phyloP scores from a whole-genome alignment of 2,888 invertebrate species.

The Candidula unifasciata region DNA sequence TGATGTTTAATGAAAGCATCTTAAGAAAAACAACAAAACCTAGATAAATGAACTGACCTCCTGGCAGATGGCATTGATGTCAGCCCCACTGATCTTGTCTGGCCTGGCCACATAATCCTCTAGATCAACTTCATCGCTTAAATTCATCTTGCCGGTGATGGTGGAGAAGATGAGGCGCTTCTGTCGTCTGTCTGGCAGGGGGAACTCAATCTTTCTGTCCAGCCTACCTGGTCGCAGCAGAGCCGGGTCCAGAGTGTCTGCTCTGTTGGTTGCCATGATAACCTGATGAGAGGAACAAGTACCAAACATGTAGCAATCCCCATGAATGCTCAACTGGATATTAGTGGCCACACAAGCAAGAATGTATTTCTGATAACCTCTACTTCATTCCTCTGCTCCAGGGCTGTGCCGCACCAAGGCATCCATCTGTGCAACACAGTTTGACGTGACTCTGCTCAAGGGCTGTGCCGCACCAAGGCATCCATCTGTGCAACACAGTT shows the following conservation, averaged over 20 bases:
- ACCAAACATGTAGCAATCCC: no score
- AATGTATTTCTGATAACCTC: no score
- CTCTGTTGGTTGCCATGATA: constrained; percentile 97
- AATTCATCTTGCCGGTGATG: constrained; percentile 85
- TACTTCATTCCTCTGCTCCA: no score
- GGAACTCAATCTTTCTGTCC: constrained; percentile 99
- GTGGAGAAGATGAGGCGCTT: constrained; percentile 98
- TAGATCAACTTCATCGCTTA: constrained; percentile 97
- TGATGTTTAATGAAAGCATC: no score
- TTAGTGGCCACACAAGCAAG: no score
- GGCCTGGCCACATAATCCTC: constrained; percentile 99
- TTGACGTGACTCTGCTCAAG: no score
- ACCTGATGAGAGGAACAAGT: constrained; percentile 78
- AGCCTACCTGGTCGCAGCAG: constrained; percentile 94
- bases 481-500: no score
- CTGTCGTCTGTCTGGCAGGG: constrained; percentile 91
- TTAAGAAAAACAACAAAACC: no score
- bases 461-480: no score
- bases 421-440: no score
- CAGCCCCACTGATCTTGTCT: constrained; percentile 98
- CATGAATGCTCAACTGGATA: no score
- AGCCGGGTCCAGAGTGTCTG: constrained; percentile 99
- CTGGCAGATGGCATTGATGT: constrained; percentile 99
- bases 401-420: no score
- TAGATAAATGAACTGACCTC: constrained; percentile 82